Evolutionary conservation across 1,140 invertebrate genomes (phyloP), one percentile per base, ranked within the genome.

Genomic region (Anastrepha obliqua): DNA sequence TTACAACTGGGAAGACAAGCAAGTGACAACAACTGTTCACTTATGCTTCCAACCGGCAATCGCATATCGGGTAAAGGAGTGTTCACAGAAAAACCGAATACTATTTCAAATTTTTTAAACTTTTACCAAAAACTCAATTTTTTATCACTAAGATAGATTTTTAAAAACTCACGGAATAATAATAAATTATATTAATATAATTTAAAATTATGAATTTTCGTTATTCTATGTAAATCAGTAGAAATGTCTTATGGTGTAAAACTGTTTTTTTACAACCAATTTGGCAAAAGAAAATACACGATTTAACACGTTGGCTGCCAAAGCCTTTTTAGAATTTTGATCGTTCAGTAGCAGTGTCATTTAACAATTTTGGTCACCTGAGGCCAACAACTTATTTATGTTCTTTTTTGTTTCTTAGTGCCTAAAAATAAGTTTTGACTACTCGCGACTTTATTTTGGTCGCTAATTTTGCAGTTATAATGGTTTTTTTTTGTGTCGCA

Each of bases 21-120:
- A 74, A 29, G 7, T 74, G 70, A 74, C 70, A 74, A 13, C 42
- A 74, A 74, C 70, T 74, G 70, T 74, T 74, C 70, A 74, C 39
- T 6, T n/a, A 67, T 47, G 15, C 13, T 44, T 47, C 44, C 44
- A 74, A 74, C 47, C 9, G 44, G 17, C 44, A 47, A 17, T 17
- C 11, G 29, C 15, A 20, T 47, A 47, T 74, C 17, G 70, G 17
- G 70, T 1, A 13, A 47, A 2, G 9, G 20, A 42, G 8, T 67
- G 65, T 20, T 11, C 39, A 64, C 62, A 20, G 6, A 29, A 11
- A 11, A 42, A 42, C 65, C 65, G 65, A 0, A 2, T 67, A 67
- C 65, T 67, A 39, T n/a, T 1, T 20, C 7, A 6, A 7, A 20
- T 6, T 64, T 64, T 20, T 20, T 17, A 20, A 64, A 2, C 9